phyloP scores from a whole-genome alignment of 2,113 vertebrate species.

The Grallaria varia region DNA sequence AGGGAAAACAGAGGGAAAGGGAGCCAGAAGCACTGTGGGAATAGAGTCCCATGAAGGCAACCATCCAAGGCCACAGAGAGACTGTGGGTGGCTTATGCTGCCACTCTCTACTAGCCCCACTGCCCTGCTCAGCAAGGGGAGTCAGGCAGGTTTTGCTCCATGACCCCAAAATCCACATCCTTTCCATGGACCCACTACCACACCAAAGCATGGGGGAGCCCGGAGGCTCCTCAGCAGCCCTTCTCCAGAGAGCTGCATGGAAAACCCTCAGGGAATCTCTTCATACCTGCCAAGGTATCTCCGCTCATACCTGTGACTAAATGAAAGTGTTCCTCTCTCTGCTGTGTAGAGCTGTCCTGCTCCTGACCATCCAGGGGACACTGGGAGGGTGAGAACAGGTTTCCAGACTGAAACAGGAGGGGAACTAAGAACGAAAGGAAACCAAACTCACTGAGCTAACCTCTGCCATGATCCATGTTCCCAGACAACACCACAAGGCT shows the following conservation, averaged over 20 bases:
- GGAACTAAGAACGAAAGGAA: background rate
- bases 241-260: background rate
- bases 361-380: background rate
- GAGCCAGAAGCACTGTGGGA: background rate
- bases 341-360: background rate
- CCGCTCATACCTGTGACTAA: fast-evolving
- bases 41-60: background rate
- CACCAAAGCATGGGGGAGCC: background rate
- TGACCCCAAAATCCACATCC: background rate
- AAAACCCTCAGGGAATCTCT: background rate
- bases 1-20: background rate
- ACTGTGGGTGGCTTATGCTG: fast-evolving
- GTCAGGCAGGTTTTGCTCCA: background rate
- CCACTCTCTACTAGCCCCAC: background rate
- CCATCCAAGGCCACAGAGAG: background rate
- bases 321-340: background rate
- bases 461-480: background rate
- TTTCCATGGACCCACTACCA: background rate
- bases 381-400: background rate
- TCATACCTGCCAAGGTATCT: background rate
- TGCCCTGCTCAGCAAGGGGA: background rate
- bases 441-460: background rate
- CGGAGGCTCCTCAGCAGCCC: background rate
- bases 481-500: background rate
- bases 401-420: background rate